Conservation (phyloP, 2,797 vertebrate species). For the Geotrypetes seraphini region DNA sequence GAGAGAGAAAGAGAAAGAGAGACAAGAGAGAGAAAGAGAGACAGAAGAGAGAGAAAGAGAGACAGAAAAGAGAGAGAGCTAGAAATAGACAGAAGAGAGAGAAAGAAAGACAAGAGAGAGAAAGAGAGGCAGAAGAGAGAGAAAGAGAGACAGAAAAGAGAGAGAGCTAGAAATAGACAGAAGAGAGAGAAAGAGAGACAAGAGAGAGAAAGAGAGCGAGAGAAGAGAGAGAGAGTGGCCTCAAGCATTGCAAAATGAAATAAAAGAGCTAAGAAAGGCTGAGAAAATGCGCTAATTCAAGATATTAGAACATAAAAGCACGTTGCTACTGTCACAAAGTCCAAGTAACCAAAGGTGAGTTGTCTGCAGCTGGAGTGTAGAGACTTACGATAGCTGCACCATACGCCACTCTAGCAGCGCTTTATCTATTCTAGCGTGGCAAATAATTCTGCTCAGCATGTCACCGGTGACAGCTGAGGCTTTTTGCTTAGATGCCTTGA, state of each 20-base stretch:
- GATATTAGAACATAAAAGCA: not conserved
- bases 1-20: not conserved
- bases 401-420: conserved; percentile 34
- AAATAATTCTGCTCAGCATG: conserved; percentile 74
- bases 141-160: accelerated
- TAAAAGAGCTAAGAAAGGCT: not conserved
- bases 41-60: not conserved
- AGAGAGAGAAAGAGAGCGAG: not conserved
- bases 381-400: conserved; percentile 21
- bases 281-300: not conserved
- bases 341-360: conserved; percentile 1
- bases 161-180: too few species aligned
- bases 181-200: not conserved
- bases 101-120: accelerated
- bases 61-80: not conserved
- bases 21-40: too few species aligned
- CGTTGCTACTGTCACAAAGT: not conserved
- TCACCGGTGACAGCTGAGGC: conserved; percentile 69
- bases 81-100: too few species aligned
- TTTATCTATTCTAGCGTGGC: conserved; percentile 66
- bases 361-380: conserved; percentile 6
- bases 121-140: not conserved
- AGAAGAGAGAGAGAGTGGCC: not conserved
- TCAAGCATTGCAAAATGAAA: not conserved
- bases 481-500: conserved; percentile 65